Conservation (phyloP, 2,888 invertebrate genomes). For the Patella pellucida region DNA sequence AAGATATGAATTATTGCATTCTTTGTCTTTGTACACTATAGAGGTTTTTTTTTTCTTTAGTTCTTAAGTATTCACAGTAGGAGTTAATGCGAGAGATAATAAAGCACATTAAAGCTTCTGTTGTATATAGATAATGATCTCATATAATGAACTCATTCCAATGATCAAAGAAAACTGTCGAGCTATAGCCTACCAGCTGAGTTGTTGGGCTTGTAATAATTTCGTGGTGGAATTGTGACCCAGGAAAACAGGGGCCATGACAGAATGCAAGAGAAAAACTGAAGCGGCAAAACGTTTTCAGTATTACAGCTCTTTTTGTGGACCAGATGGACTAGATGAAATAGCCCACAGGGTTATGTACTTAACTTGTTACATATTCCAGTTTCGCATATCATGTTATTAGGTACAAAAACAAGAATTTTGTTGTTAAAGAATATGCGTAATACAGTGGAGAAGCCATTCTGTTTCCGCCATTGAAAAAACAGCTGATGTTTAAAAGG, state of each 20-base stretch:
- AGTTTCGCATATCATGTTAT: slow-evolving; percentile 7
- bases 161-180: neutral
- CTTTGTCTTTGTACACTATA: slow-evolving; percentile 1
- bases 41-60: neutral
- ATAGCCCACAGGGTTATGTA: slow-evolving; percentile 6
- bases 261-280: too few species aligned
- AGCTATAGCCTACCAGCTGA: slow-evolving; percentile 1
- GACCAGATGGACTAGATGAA: neutral
- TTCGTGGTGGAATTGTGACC: too few species aligned
- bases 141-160: slow-evolving; percentile 2
- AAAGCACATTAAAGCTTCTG: slow-evolving; percentile 10
- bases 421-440: neutral
- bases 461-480: slow-evolving; percentile 9
- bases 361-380: slow-evolving; percentile 8
- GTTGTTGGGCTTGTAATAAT: neutral
- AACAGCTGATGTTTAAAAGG: slow-evolving; percentile 5
- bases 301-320: too few species aligned
- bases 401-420: neutral
- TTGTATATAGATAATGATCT: slow-evolving; percentile 9
- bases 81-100: slow-evolving; percentile 1
- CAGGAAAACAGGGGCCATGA: too few species aligned
- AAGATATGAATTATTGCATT: neutral
- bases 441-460: slow-evolving; percentile 2
- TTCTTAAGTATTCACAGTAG: neutral
- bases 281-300: too few species aligned